A percentile compares a stretch with the other conserved stretches of the same genome.
Evolutionary conservation across 2,113 vertebrate genomes (phyloP).

Genomic region (Scomber scombrus): DNA sequence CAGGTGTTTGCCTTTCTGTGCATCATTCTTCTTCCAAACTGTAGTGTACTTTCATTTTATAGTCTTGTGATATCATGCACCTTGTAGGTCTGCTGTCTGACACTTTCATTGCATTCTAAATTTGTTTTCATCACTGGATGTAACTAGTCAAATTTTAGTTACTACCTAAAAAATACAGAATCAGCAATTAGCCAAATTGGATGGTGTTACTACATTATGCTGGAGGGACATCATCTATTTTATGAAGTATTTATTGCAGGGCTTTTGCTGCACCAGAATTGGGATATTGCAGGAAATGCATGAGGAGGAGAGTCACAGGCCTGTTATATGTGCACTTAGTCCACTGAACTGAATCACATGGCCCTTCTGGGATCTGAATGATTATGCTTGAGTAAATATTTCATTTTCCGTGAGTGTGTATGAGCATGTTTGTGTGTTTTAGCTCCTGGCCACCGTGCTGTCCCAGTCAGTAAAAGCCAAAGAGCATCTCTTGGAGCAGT

Average conservation of each 20-base stretch:
- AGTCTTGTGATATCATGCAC: neutral
- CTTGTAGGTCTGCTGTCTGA: neutral
- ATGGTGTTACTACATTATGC: neutral
- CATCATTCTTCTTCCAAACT: neutral
- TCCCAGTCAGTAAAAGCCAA: slow-evolving; percentile 95
- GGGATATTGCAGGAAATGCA: slow-evolving; percentile 22
- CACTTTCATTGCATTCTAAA: slow-evolving; percentile 3
- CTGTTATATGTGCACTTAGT: slow-evolving; percentile 18
- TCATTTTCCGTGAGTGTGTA: slow-evolving; percentile 32
- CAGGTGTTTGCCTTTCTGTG: neutral
- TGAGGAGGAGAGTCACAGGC: slow-evolving; percentile 1
- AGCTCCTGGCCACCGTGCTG: slow-evolving; percentile 96
- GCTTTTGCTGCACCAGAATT: slow-evolving; percentile 10
- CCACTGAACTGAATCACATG: slow-evolving; percentile 49
- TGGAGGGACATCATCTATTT: slow-evolving; percentile 2
- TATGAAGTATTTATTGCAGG: slow-evolving; percentile 1
- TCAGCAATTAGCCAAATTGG: neutral
- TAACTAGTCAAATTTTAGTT: slow-evolving; percentile 3
- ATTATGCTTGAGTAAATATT: slow-evolving; percentile 55
- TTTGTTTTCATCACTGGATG: neutral
- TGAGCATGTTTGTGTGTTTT: slow-evolving; percentile 51
- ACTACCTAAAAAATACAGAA: neutral
- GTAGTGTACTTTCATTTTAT: neutral
- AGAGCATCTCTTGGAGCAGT: slow-evolving; percentile 90
- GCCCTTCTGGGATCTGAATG: slow-evolving; percentile 41